Evolutionary conservation across 2,797 vertebrate genomes (phyloP), one percentile per base, ranked within the genome.

Genomic region (Gorsachius magnificus): DNA sequence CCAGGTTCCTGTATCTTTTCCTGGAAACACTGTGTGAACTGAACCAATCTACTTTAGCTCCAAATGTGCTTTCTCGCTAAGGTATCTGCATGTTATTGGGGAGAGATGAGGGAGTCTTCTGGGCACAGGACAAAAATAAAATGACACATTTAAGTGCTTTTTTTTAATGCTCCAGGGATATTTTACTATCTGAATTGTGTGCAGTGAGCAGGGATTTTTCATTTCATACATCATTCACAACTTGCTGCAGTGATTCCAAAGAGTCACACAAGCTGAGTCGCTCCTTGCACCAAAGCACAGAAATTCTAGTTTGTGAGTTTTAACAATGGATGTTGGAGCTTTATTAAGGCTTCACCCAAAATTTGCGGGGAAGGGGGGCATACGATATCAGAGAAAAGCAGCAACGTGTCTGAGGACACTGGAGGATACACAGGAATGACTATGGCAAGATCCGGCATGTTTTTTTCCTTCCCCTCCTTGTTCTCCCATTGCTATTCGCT

Each of bases 181-280:
- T 96, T 95, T 95, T 95, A 93, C 81, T 96, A 83, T 94, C 82
- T 91, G 92, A 94, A 86, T 94, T 87, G 88, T 95, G 93, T 90
- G 90, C 90, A 93, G 58, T 79, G 94, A 90, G 90, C 85, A 96
- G 89, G 96, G 95, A 92, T 95, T 96, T 96, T 96, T 96, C 90
- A 94, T 96, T 96, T 96, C 96, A 92, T 96, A 94, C 93, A 96
- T 96, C 93, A 94, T 97, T 96, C 95, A 96, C 79, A 3, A 95
- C 87, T 92, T 97, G 92, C 95, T 91, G 94, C 93, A 94, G 92
- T 81, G 92, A 93, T 91, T 96, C 90, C 69, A 60, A 66, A 75
- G 92, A 95, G 87, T 92, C 92, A 78, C 69, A 88, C 66, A 89
- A 83, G 82, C 72, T 26, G 16, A 91, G 60, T 35, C 0, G 1